A percentile compares a stretch with the other conserved stretches of the same genome.
phyloP scores from a whole-genome alignment of 2,113 vertebrate species.

The Macquaria ambigua region DNA sequence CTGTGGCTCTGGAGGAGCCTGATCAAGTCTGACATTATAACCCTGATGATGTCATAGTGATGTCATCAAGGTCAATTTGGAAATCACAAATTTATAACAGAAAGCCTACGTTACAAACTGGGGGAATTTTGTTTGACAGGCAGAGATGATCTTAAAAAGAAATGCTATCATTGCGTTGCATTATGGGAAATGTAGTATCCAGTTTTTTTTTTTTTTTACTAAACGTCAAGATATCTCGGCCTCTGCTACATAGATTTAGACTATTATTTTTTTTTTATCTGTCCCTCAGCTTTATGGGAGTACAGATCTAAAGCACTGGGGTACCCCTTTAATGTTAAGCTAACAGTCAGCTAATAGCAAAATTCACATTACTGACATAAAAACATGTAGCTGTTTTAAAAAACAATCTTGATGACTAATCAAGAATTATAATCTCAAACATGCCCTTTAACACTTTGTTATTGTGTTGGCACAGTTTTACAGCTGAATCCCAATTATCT shows the following conservation, averaged over 20 bases:
- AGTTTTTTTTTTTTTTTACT: background rate
- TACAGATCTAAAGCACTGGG: background rate
- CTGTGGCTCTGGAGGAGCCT: background rate
- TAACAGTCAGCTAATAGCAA: background rate
- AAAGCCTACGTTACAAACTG: background rate
- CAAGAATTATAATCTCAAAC: constrained; percentile 24
- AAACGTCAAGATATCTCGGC: background rate
- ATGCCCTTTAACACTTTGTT: constrained; percentile 7
- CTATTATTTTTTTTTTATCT: background rate
- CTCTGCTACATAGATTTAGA: background rate
- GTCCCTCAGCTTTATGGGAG: background rate
- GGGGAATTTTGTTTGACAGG: background rate
- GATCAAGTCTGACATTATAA: background rate
- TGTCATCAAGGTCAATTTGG: background rate
- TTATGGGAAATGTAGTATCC: background rate
- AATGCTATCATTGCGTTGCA: background rate
- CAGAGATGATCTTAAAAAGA: background rate
- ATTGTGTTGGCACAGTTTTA: constrained; percentile 17
- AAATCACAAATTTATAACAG: background rate
- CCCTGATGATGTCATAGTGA: background rate
- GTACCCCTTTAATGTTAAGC: background rate
- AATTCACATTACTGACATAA: background rate
- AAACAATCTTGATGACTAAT: background rate
- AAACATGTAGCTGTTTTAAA: constrained; percentile 1
- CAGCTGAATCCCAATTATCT: constrained; percentile 48